Evolutionary conservation across 2,113 vertebrate species (phyloP).

Genomic region (Peromyscus californicus): DNA sequence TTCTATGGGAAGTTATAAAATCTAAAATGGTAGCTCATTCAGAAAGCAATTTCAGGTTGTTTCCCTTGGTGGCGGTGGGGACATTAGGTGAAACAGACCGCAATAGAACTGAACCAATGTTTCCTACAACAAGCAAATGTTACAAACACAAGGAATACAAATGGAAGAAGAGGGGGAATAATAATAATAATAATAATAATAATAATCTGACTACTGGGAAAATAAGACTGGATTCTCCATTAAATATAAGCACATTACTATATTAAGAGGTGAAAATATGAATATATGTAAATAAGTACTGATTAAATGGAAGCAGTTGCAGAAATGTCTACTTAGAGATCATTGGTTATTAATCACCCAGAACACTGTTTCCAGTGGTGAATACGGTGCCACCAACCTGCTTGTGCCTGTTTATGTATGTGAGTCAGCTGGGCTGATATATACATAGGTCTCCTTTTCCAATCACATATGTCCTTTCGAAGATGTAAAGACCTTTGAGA

Average conservation of each 20-base stretch:
- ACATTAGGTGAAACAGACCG: no score
- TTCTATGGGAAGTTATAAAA: neutral
- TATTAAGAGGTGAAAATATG: neutral
- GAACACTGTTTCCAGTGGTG: conserved; percentile 55
- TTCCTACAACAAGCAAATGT: conserved; percentile 3
- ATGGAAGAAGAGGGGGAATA: neutral
- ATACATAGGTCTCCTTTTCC: conserved; percentile 65
- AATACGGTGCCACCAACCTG: conserved; percentile 63
- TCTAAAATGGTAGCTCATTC: neutral
- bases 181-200: neutral
- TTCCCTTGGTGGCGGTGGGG: neutral
- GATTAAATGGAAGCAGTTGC: neutral
- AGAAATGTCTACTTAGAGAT: conserved; percentile 28
- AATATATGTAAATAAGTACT: conserved; percentile 9
- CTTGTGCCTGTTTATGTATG: conserved; percentile 57
- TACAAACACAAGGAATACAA: neutral
- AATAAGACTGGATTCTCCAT: neutral
- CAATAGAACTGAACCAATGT: neutral
- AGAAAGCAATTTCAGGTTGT: conserved; percentile 25
- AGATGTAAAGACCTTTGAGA: conserved; percentile 62
- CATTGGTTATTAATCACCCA: conserved; percentile 36
- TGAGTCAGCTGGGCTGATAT: neutral
- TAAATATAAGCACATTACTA: neutral
- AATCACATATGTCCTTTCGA: conserved; percentile 49
- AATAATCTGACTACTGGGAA: neutral